A percentile compares a stretch with the other conserved stretches of the same genome.
phyloP scores from a whole-genome alignment of 2,113 vertebrate species.

The Chrysemys picta region DNA sequence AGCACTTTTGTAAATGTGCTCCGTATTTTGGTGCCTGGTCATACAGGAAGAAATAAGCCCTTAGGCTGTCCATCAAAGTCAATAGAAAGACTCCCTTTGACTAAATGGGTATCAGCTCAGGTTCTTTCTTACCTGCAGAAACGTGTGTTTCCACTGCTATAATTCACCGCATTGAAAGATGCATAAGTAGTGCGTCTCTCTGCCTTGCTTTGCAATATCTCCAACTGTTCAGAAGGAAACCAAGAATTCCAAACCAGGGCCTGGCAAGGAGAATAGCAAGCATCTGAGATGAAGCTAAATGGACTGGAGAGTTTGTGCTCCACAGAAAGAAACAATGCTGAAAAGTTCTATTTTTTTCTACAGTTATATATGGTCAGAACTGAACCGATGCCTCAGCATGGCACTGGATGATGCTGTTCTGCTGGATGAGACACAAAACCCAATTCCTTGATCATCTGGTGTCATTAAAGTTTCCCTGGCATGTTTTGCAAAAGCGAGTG shows the following conservation, averaged over 20 bases:
- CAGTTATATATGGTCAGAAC: neutral
- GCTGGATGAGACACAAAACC: neutral
- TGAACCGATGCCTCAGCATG: neutral
- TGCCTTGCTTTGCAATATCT: neutral
- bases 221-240: neutral
- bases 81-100: neutral
- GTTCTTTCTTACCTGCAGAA: neutral
- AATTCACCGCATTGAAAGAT: rapidly evolving
- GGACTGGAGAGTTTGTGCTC: neutral
- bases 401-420: neutral
- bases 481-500: neutral
- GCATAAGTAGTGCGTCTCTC: neutral
- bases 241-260: rapidly evolving
- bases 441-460: neutral
- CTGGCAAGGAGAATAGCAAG: neutral
- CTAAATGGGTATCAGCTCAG: neutral
- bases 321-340: neutral
- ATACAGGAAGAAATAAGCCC: neutral
- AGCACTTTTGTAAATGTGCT: neutral
- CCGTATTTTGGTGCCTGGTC: neutral
- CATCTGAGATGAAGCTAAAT: neutral
- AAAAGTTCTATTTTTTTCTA: neutral
- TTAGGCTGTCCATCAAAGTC: neutral
- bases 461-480: neutral
- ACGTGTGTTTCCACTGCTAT: neutral